Percentiles rank a stretch among this genome's conserved stretches.
Evolutionary conservation across 2,888 invertebrate genomes (phyloP).

Genomic region (Nesidiocoris tenuis): DNA sequence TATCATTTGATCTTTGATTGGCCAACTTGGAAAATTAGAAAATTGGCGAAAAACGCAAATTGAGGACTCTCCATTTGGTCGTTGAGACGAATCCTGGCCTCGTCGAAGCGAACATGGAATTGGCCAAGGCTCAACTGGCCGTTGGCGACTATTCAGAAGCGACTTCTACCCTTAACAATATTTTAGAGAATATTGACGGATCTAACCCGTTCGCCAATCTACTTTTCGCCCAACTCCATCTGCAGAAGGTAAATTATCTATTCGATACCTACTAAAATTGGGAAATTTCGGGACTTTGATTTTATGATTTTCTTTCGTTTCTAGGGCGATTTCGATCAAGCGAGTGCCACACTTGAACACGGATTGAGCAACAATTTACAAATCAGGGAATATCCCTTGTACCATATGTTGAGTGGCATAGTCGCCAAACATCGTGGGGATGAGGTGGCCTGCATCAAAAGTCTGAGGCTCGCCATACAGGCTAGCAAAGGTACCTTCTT

Average conservation of each 20-base stretch:
- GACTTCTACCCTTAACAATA: constrained; percentile 53
- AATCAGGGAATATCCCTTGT: constrained; percentile 86
- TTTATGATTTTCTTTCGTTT: not conserved
- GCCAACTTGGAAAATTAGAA: constrained; percentile 43
- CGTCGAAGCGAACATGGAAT: constrained; percentile 55
- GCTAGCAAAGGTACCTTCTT: constrained; percentile 28
- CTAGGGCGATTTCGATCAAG: constrained; percentile 69
- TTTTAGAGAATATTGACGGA: constrained; percentile 67
- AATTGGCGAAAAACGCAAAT: constrained; percentile 45
- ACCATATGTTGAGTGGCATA: constrained; percentile 81
- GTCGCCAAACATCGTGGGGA: constrained; percentile 63
- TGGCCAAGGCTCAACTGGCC: constrained; percentile 49
- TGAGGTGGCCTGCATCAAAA: constrained; percentile 69
- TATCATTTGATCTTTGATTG: too few species aligned
- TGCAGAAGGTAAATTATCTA: constrained; percentile 57
- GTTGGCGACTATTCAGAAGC: constrained; percentile 47
- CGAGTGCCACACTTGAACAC: constrained; percentile 82
- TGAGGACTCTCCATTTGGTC: constrained; percentile 46
- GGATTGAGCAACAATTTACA: constrained; percentile 91
- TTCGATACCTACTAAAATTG: not conserved
- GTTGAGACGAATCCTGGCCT: constrained; percentile 71
- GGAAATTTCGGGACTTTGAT: not conserved
- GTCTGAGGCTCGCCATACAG: constrained; percentile 66
- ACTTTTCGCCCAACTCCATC: constrained; percentile 80
- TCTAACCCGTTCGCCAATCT: constrained; percentile 81